phyloP scores from a whole-genome alignment of 2,113 vertebrate species.

The Ciconia boyciana region DNA sequence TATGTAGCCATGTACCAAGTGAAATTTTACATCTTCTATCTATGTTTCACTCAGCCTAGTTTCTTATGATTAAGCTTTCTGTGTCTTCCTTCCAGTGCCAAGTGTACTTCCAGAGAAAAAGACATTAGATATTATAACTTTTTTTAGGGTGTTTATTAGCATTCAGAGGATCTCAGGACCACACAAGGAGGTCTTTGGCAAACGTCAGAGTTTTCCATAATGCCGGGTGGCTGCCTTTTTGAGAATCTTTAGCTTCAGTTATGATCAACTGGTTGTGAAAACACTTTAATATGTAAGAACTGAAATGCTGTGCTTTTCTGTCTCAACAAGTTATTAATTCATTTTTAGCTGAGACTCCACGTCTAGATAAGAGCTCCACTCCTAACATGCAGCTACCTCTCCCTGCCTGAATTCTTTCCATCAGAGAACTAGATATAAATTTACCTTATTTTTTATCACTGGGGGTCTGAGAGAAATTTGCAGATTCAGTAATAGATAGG shows the following conservation, averaged over 20 bases:
- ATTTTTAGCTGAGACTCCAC: not conserved
- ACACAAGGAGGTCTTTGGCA: constrained; percentile 19
- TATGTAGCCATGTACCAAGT: not conserved
- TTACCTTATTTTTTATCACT: not conserved
- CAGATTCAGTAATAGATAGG: not conserved
- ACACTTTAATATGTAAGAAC: not conserved
- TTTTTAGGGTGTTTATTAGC: not conserved
- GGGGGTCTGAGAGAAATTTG: not conserved
- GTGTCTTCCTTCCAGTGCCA: not conserved
- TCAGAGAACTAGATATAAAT: not conserved
- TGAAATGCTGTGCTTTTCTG: not conserved
- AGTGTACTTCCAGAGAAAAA: not conserved
- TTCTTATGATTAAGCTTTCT: not conserved
- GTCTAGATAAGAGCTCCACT: not conserved
- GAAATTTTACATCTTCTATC: not conserved
- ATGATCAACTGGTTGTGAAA: not conserved
- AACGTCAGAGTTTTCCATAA: not conserved
- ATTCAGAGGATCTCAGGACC: not conserved
- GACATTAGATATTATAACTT: not conserved
- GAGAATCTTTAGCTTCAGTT: not conserved
- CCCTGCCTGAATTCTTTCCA: constrained; percentile 6
- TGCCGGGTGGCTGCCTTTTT: not conserved
- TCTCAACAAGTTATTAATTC: not conserved
- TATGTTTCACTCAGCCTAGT: not conserved
- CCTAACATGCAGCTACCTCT: not conserved